Conservation (phyloP, 2,797 vertebrate genomes). For the Tenualosa thibaudeaui region DNA sequence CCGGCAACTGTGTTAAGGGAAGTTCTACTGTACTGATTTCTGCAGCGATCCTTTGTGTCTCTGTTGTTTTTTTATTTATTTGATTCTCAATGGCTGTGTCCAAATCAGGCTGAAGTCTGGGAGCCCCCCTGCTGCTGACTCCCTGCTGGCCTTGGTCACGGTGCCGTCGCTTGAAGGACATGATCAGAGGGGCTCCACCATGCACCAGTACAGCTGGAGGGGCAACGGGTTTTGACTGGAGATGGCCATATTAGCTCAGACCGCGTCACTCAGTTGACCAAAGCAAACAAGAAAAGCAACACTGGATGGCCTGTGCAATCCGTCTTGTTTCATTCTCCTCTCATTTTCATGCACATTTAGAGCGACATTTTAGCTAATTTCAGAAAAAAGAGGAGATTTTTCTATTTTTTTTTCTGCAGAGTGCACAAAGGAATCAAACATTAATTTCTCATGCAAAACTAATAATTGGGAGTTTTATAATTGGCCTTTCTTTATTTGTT, state of each 20-base stretch:
- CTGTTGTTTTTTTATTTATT: neutral
- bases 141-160: slow-evolving; percentile 13
- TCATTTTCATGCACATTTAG: neutral
- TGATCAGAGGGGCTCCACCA: neutral
- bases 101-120: neutral
- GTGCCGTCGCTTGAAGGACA: neutral
- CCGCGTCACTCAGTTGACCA: neutral
- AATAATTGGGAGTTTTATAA: slow-evolving; percentile 39
- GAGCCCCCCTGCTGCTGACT: neutral
- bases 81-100: neutral
- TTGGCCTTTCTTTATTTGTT: slow-evolving; percentile 25
- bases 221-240: neutral
- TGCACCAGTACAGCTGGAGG: neutral
- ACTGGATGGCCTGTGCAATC: neutral
- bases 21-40: too few relatives aligned
- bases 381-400: too few relatives aligned
- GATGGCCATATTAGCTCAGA: neutral
- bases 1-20: too few relatives aligned
- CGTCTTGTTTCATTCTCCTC: too few relatives aligned
- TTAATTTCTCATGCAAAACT: slow-evolving; percentile 41
- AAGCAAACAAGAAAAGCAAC: neutral
- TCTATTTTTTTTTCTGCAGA: slow-evolving; percentile 7
- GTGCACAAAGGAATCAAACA: slow-evolving; percentile 25
- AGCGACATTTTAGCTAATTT: too few relatives aligned
- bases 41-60: too few relatives aligned